Conservation (phyloP, 2,888 invertebrate species). For the Agonum fuliginosum region DNA sequence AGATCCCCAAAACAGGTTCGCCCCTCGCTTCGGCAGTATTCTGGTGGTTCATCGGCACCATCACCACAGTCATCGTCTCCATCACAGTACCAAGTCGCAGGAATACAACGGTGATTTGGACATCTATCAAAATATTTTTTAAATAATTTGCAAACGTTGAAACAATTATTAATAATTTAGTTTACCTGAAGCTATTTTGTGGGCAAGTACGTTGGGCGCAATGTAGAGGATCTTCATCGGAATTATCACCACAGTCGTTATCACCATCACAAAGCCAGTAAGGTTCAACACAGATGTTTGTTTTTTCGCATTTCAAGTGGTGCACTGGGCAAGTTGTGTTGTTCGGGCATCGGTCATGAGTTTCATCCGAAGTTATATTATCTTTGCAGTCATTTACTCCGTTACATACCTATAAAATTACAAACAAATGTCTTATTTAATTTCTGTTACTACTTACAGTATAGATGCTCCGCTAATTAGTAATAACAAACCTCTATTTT, state of each 20-base stretch:
- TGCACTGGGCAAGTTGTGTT: constrained; percentile 93
- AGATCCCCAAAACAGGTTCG: constrained; percentile 96
- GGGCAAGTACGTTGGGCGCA: constrained; percentile 93
- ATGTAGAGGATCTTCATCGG: constrained; percentile 92
- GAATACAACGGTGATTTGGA: constrained; percentile 94
- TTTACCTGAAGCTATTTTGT: constrained; percentile 85
- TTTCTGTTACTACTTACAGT: background rate
- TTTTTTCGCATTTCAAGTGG: constrained; percentile 94
- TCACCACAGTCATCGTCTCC: constrained; percentile 96
- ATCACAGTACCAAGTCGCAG: constrained; percentile 97
- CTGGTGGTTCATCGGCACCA: constrained; percentile 93
- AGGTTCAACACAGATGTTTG: constrained; percentile 97
- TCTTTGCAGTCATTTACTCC: constrained; percentile 96
- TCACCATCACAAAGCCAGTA: constrained; percentile 99
- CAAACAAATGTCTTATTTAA: background rate
- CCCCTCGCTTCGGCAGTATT: constrained; percentile 94
- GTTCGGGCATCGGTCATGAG: constrained; percentile 88
- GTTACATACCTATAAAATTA: constrained; percentile 80
- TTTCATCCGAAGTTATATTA: constrained; percentile 92
- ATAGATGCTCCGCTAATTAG: too few species aligned
- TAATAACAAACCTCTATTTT: background rate
- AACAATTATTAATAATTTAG: constrained; percentile 15
- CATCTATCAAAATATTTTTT: constrained; percentile 75
- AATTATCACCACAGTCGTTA: constrained; percentile 96
- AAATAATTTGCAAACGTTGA: constrained; percentile 1